Evolutionary conservation across 35 echinoderm and acorn worm genomes (phyloP).

Genomic region (Anneissia japonica): DNA sequence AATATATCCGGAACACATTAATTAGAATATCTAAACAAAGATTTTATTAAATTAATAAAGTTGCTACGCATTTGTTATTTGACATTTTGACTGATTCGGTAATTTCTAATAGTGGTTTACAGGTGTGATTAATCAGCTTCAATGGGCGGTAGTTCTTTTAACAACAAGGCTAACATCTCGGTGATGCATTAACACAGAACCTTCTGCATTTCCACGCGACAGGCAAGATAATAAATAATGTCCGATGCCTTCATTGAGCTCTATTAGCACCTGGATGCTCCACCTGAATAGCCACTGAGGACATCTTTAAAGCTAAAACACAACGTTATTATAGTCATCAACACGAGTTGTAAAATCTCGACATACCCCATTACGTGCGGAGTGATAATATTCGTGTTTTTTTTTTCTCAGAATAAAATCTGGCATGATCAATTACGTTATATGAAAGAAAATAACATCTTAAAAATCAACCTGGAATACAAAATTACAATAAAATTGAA

Average conservation of each 20-base stretch:
- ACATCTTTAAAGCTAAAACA: not conserved
- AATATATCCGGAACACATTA: too few species aligned
- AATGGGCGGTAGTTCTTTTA: not conserved
- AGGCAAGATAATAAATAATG: not conserved
- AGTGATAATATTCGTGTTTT: not conserved
- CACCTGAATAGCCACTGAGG: not conserved
- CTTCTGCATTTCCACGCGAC: not conserved
- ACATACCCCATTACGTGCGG: not conserved
- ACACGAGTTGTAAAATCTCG: not conserved
- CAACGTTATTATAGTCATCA: not conserved
- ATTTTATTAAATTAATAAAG: not conserved
- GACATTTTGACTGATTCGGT: not conserved
- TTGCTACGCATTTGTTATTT: not conserved
- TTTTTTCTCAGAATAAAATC: not conserved
- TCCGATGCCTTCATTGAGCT: not conserved
- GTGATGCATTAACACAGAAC: not conserved
- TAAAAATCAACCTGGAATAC: too few species aligned
- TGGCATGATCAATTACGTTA: too few species aligned
- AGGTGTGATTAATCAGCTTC: not conserved
- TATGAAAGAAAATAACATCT: too few species aligned
- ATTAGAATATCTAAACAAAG: not conserved
- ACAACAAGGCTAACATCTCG: not conserved
- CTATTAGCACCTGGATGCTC: not conserved
- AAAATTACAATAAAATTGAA: too few species aligned
- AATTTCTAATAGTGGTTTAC: not conserved